Conservation (phyloP, 2,888 invertebrate species). For the Acleris holmiana region DNA sequence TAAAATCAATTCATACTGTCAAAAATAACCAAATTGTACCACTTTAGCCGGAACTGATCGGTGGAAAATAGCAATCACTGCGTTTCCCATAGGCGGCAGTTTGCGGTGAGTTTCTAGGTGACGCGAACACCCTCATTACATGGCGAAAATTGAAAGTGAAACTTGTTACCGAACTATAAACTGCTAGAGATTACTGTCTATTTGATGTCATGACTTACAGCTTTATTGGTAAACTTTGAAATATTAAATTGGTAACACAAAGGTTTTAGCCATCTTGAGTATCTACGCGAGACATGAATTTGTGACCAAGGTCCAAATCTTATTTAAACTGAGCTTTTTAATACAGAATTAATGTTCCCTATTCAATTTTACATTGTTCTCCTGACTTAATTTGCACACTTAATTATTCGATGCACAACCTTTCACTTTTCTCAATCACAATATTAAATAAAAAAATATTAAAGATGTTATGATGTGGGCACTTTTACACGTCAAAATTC, state of each 20-base stretch:
- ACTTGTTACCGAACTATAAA: slow-evolving; percentile 13
- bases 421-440: no score
- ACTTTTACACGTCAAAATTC: no score
- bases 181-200: slow-evolving; percentile 4
- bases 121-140: slow-evolving; percentile 31
- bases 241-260: not conserved
- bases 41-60: slow-evolving; percentile 53
- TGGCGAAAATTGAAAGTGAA: slow-evolving; percentile 35
- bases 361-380: no score
- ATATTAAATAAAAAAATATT: no score
- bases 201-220: not conserved
- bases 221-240: not conserved
- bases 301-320: no score
- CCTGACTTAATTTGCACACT: no score
- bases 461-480: no score
- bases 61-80: slow-evolving; percentile 40
- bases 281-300: no score
- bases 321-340: no score
- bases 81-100: slow-evolving; percentile 45
- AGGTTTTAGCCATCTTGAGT: no score
- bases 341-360: no score
- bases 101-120: slow-evolving; percentile 31
- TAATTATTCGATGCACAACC: no score
- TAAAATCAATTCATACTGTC: not conserved
- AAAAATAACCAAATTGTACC: slow-evolving; percentile 13